Evolutionary conservation across 2,797 vertebrate species (phyloP), one percentile per base, ranked within the genome.

Genomic region (Anolis apletophallus): DNA sequence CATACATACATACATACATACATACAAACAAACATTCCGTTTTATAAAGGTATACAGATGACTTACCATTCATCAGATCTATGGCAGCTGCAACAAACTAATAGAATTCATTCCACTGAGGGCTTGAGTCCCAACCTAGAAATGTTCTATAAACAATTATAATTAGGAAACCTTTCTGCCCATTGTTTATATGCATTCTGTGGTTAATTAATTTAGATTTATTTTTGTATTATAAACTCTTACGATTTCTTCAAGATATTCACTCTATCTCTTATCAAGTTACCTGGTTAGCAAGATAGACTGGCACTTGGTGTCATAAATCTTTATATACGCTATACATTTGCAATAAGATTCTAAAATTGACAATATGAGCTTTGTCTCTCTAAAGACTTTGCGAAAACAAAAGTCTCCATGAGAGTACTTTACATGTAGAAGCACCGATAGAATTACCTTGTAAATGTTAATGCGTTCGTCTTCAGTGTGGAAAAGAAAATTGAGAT

Each of bases 251-350:
- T 91, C 85, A 29, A 13, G 5, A 91, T 92, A 90, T 13, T 2
- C 3, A 82, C 10, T 79, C 79, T 67, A 8, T 87, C 76, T 61
- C 1, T 26, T 87, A 5, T 85, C 61, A 80, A 90, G 89, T 75
- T 88, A 81, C 6, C 57, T 82, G 72, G 50, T 80, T 88, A 36
- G 0, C 10, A 77, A 72, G 0, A 46, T 73, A 57, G 29, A 19
- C 67, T 64, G 57, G 50, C 50, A 46, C 5, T 79, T 7, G 61
- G 23, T 64, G 36, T 54, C 88, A 32, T 75, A 88, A 90, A 81
- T 4, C 64, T 85, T 89, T 3, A 90, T 84, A n/a, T 64, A 75
- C 57, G 12, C 83, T 87, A 80, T 83, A 88, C 8, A 90, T n/a
- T 34, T 21, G 11, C 26, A 86, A 83, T 55, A 57, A 72, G n/a